Conservation (phyloP, 2,888 invertebrate species). For the Nudaria mundana region DNA sequence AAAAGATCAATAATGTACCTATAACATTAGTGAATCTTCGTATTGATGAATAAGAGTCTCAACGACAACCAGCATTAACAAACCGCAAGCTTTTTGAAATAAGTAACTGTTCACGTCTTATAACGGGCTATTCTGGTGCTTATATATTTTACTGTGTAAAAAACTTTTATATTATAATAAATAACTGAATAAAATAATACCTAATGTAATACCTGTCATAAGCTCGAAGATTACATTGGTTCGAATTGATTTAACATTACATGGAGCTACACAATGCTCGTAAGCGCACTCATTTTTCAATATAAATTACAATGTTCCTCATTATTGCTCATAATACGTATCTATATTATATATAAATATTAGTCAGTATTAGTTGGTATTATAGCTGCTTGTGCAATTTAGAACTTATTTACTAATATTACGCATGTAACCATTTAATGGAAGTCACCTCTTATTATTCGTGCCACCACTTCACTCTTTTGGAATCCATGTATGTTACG, state of each 20-base stretch:
- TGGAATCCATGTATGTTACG: constrained; percentile 69
- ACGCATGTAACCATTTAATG: constrained; percentile 60
- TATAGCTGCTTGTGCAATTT: constrained; percentile 60
- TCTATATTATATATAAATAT: constrained; percentile 1
- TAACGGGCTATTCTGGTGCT: constrained; percentile 31
- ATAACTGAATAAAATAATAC: constrained; percentile 44
- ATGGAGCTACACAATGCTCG: constrained; percentile 43
- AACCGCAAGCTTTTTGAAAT: constrained; percentile 23
- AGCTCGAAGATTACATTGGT: constrained; percentile 48
- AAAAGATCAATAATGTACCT: constrained; percentile 19
- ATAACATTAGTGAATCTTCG: constrained; percentile 24
- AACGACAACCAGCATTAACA: constrained; percentile 15
- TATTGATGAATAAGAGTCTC: constrained; percentile 19
- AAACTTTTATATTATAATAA: constrained; percentile 72
- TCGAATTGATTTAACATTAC: constrained; percentile 66
- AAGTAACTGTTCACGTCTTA: constrained; percentile 26
- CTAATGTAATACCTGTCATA: constrained; percentile 61
- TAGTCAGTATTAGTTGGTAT: constrained; percentile 24
- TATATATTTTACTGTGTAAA: constrained; percentile 53
- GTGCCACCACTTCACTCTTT: constrained; percentile 61
- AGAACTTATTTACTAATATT: constrained; percentile 47
- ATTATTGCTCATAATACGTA: background rate
- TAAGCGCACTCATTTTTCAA: background rate
- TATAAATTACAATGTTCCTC: background rate
- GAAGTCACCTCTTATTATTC: constrained; percentile 71